Evolutionary conservation across 2,888 invertebrate genomes (phyloP), one percentile per base, ranked within the genome.

Genomic region (Platerodrilus igneus): DNA sequence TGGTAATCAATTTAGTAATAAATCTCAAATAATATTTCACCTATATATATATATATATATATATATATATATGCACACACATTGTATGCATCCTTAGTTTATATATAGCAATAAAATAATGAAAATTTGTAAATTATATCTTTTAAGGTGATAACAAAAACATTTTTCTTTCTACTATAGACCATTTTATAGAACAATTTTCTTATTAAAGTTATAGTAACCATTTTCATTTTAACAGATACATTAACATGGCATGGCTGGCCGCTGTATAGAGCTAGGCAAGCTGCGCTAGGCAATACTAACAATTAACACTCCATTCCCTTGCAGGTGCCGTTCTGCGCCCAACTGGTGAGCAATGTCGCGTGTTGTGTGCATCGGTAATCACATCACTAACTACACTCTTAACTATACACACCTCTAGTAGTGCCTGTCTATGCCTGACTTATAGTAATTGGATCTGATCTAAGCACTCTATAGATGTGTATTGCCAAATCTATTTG

Each of bases 321-420:
- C 69, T 70, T 70, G 75, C 86, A 87, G 87, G 86, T 86, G 81
- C 86, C 86, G 79, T 85, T 83, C 83, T 87, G 87, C 81, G 86
- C 86, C 80, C 85, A 85, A 82, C 82, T 86, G 86, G 86, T 87
- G 86, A 87, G 86, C 86, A 86, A 86, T 86, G 82, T 82, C 83
- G 86, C 86, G 86, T 86, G 85, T 86, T 86, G 85, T 86, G 85
- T 86, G 85, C 86, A 86, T 86, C 87, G 87, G 86, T 87, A 87
- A 76, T 83, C 83, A 83, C 82, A 77, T 80, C 82, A 83, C 82
- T 82, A 65, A 65, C 64, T 67, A 67, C 65, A 63, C 64, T 41
- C 40, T 31, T 33, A 55, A 51, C 57, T 56, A 62, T 66, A 68
- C 67, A 67, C 67, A 68, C 61, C 64, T 68, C 62, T 68, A 67